phyloP scores from a whole-genome alignment of 2,888 invertebrate genomes.

The Corythucha ciliata region DNA sequence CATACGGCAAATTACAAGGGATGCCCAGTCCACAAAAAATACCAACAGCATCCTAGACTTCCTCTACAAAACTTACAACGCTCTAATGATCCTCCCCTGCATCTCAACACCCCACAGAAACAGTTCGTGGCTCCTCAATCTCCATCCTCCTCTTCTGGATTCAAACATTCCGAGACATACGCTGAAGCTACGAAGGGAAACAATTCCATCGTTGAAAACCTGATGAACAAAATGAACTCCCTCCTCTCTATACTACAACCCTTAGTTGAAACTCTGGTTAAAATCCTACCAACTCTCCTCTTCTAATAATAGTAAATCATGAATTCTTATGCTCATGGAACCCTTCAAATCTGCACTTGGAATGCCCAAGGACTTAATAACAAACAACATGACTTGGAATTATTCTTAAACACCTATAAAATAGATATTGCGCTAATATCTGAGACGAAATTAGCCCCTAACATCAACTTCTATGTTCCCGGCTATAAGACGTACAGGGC shows the following conservation, averaged over 20 bases:
- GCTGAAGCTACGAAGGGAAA: no score
- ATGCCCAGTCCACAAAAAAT: constrained; percentile 3
- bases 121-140: no score
- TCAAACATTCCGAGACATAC: no score
- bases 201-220: no score
- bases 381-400: not conserved
- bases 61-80: constrained; percentile 2
- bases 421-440: not conserved
- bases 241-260: no score
- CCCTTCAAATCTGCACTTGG: constrained; percentile 3
- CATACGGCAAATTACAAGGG: constrained; percentile 13
- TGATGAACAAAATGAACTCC: no score
- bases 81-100: no score
- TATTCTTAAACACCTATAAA: not conserved
- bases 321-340: constrained; percentile 3
- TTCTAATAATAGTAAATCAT: constrained; percentile 2
- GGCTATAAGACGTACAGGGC: not conserved
- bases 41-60: no score
- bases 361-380: not conserved
- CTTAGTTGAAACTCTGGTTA: no score
- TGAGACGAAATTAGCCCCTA: constrained; percentile 6
- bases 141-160: no score
- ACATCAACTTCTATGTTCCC: constrained; percentile 1
- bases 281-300: no score
- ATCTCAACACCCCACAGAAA: no score